These are phyloP conservation scores for Hirtodrosophila trivittata DNA, from an alignment of 2,888 invertebrate genomes.

Conservation along the genomic window DNA sequence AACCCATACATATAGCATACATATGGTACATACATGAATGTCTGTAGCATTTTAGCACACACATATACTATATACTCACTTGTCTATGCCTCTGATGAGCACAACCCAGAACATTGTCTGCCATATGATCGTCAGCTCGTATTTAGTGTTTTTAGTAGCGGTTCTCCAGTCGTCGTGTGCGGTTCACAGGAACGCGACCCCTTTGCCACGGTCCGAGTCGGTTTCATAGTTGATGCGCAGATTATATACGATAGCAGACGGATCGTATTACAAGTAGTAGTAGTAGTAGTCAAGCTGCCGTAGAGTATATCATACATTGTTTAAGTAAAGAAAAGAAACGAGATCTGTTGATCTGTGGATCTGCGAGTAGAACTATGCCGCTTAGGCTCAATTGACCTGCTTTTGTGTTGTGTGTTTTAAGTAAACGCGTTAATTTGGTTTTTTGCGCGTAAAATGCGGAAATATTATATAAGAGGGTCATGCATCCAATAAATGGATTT, in stretches of 20 bases:
- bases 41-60: too few relatives aligned
- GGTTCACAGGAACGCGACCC: conserved; percentile 51
- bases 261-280: conserved; percentile 28
- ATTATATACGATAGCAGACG: conserved; percentile 16
- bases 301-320: conserved; percentile 8
- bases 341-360: not conserved
- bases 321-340: conserved; percentile 16
- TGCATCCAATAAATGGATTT: conserved; percentile 10
- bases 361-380: conserved; percentile 4
- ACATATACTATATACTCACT: too few relatives aligned
- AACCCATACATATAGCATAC: conserved; percentile 1
- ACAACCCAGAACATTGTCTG: conserved; percentile 33
- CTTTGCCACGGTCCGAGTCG: not conserved
- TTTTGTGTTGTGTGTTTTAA: conserved; percentile 16
- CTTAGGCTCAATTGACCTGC: conserved; percentile 67
- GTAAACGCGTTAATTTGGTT: conserved; percentile 18
- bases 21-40: not conserved
- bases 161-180: conserved; percentile 72
- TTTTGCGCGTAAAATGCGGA: conserved; percentile 33
- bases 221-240: conserved; percentile 27
- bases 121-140: conserved; percentile 45
- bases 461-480: conserved; percentile 9
- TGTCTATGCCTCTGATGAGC: not conserved
- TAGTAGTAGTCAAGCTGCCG: not conserved
- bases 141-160: conserved; percentile 63